Evolutionary conservation across 1,140 invertebrate species (phyloP).

Genomic region (Lamellibrachia luymesi): DNA sequence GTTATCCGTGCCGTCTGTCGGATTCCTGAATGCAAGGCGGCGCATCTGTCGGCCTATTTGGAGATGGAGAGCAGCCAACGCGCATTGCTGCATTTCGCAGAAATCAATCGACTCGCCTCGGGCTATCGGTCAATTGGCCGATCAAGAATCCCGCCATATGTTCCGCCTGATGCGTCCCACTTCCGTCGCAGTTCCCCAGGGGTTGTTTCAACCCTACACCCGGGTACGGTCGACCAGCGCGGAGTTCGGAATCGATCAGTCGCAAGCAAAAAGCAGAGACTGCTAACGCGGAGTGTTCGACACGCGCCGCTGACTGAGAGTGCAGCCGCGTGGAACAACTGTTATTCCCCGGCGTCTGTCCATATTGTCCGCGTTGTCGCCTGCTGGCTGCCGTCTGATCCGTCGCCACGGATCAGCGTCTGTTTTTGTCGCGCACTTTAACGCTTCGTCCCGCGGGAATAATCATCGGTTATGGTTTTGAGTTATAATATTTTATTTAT

Average conservation of each 20-base stretch:
- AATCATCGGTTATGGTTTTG: background rate
- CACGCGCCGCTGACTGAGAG: background rate
- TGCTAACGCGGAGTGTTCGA: background rate
- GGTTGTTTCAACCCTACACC: background rate
- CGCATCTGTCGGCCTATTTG: background rate
- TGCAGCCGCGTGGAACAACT: background rate
- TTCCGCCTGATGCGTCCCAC: background rate
- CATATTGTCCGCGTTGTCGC: background rate
- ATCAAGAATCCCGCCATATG: background rate
- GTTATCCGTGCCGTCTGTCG: background rate
- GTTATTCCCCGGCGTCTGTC: background rate
- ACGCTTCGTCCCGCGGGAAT: background rate
- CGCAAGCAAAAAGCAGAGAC: background rate
- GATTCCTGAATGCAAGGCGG: background rate
- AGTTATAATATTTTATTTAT: background rate
- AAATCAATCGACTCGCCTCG: background rate
- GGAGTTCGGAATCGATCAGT: background rate
- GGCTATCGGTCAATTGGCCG: background rate
- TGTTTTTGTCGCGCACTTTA: background rate
- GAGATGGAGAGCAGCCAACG: background rate
- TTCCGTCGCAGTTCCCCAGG: background rate
- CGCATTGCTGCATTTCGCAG: background rate
- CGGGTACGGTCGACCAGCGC: background rate
- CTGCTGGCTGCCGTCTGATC: background rate
- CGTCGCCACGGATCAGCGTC: background rate